A percentile compares a stretch with the other conserved stretches of the same genome.
These are phyloP conservation scores for Agrotis clavis DNA, from an alignment of 2,888 invertebrate genomes.

Conservation along the genomic window DNA sequence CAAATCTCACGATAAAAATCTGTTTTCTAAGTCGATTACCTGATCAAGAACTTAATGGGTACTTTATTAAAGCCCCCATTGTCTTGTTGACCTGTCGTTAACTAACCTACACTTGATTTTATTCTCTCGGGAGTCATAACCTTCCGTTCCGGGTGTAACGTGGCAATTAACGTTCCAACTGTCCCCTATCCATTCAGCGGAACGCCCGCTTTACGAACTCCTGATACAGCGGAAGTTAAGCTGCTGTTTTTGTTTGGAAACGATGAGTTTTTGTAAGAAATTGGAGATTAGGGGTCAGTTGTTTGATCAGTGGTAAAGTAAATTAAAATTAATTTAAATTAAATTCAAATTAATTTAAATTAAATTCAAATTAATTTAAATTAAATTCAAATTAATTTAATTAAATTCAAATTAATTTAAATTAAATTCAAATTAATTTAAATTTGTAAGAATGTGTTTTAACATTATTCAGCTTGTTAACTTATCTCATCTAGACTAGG, in stretches of 20 bases:
- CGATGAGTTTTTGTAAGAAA: not conserved
- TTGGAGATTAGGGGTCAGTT: not conserved
- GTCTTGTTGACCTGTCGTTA: slow-evolving; percentile 20
- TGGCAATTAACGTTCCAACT: slow-evolving; percentile 73
- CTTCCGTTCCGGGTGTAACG: slow-evolving; percentile 68
- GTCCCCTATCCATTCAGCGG: slow-evolving; percentile 61
- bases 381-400: no score
- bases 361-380: no score
- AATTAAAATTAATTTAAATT: no score
- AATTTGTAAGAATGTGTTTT: no score
- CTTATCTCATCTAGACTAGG: no score
- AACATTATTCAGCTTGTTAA: no score
- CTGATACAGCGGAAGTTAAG: slow-evolving; percentile 3
- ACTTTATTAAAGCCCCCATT: not conserved
- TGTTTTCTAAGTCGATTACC: not conserved
- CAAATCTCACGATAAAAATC: not conserved
- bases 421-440: no score
- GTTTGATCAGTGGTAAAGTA: no score
- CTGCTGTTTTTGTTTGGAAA: no score
- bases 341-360: no score
- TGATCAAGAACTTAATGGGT: not conserved
- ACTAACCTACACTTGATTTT: slow-evolving; percentile 52
- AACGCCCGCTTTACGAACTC: slow-evolving; percentile 38
- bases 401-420: no score
- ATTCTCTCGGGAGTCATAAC: slow-evolving; percentile 53